Conservation (phyloP, 2,888 invertebrate species). For the Falcaria lacertinaria region DNA sequence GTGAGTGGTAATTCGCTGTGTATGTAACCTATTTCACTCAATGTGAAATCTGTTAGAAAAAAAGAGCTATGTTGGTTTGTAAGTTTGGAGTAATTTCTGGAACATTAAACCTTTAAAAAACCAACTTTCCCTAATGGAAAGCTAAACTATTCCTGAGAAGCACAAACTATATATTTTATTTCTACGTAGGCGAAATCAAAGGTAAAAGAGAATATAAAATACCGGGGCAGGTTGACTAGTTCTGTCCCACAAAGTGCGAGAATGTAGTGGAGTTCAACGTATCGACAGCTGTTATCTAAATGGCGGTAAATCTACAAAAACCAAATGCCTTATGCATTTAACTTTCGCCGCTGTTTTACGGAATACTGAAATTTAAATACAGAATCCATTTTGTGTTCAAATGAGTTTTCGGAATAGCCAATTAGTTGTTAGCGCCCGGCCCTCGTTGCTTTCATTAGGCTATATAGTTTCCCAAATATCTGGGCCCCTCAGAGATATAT, state of each 20-base stretch:
- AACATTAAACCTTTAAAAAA: too few species aligned
- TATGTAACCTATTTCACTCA: too few species aligned
- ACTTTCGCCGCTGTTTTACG: conserved; percentile 73
- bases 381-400: conserved; percentile 79
- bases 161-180: too few species aligned
- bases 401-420: conserved; percentile 80
- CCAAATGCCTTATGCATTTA: conserved; percentile 65
- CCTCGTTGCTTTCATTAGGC: conserved; percentile 78
- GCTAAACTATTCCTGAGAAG: too few species aligned
- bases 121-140: too few species aligned
- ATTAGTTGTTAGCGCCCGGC: conserved; percentile 79
- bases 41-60: too few species aligned
- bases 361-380: conserved; percentile 79
- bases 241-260: neutral
- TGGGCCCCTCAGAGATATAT: conserved; percentile 74
- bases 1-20: too few species aligned
- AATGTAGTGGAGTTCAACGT: neutral
- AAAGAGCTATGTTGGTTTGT: too few species aligned
- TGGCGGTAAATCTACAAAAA: conserved; percentile 40
- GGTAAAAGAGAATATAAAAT: too few species aligned
- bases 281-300: conserved; percentile 14
- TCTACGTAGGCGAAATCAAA: neutral
- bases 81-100: too few species aligned
- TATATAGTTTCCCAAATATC: conserved; percentile 79
- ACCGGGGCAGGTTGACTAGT: neutral